These are phyloP conservation scores for Phylloscopus whistleri DNA, from an alignment of 2,113 vertebrate genomes.

Conservation along the genomic window DNA sequence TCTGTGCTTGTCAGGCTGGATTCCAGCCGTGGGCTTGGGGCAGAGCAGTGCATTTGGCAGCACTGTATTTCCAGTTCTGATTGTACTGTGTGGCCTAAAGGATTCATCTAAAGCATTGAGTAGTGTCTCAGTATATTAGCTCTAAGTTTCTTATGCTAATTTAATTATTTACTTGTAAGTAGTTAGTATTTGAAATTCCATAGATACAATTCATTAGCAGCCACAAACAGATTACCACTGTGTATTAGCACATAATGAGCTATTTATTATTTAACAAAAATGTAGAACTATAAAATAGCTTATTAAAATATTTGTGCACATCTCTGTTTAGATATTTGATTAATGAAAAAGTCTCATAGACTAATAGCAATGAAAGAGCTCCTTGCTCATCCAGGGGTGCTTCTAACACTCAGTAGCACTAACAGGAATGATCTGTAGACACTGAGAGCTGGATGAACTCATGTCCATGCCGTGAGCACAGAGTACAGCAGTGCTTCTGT, in stretches of 20 bases:
- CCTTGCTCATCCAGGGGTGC: neutral
- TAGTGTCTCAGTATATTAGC: neutral
- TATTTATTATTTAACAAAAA: neutral
- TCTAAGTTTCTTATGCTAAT: neutral
- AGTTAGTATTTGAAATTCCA: neutral
- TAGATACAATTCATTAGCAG: neutral
- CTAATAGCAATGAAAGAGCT: neutral
- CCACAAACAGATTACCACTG: neutral
- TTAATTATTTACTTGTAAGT: slow-evolving; percentile 18
- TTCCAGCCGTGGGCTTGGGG: neutral
- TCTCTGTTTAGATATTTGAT: neutral
- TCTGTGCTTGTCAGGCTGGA: neutral
- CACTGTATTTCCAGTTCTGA: neutral
- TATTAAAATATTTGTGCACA: neutral
- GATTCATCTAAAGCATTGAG: neutral
- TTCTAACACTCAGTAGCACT: neutral
- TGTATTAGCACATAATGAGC: neutral
- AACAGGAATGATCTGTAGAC: neutral
- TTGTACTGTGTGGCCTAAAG: neutral
- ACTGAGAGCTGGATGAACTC: neutral
- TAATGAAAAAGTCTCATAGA: neutral
- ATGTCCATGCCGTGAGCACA: neutral
- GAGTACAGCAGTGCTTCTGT: neutral
- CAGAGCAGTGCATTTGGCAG: neutral
- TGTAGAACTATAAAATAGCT: neutral